phyloP scores from a whole-genome alignment of 2,888 invertebrate species.

The Pammene fasciana region DNA sequence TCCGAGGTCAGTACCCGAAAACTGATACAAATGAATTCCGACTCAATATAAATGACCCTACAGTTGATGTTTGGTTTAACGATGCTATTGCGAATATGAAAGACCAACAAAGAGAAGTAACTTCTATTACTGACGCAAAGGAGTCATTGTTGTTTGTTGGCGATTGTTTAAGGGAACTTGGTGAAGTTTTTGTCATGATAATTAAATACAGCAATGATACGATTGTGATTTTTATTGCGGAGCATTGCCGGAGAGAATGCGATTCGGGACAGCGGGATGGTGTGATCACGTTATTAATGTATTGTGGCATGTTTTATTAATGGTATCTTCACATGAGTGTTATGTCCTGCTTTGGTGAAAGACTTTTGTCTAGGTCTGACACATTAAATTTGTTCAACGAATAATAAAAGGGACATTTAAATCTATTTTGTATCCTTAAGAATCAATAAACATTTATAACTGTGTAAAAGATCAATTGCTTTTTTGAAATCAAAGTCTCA shows the following conservation, averaged over 20 bases:
- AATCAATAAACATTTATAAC: no score
- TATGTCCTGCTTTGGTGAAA: constrained; percentile 1
- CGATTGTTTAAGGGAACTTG: constrained; percentile 44
- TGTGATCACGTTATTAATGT: constrained; percentile 49
- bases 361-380: background rate
- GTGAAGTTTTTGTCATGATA: constrained; percentile 59
- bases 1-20: constrained; percentile 68
- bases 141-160: constrained; percentile 44
- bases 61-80: constrained; percentile 7
- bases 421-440: no score
- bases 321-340: constrained; percentile 26
- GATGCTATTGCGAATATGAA: constrained; percentile 27
- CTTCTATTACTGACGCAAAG: constrained; percentile 43
- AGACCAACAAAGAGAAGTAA: constrained; percentile 32
- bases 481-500: background rate
- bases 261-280: constrained; percentile 65
- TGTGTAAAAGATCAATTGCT: no score
- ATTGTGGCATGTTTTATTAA: constrained; percentile 48
- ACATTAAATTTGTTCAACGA: background rate
- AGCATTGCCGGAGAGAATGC: constrained; percentile 61
- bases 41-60: constrained; percentile 42
- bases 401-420: no score
- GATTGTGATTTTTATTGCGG: constrained; percentile 64
- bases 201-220: constrained; percentile 58
- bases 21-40: constrained; percentile 48